Evolutionary conservation across 2,113 vertebrate species (phyloP).

Genomic region (Zonotrichia leucophrys): DNA sequence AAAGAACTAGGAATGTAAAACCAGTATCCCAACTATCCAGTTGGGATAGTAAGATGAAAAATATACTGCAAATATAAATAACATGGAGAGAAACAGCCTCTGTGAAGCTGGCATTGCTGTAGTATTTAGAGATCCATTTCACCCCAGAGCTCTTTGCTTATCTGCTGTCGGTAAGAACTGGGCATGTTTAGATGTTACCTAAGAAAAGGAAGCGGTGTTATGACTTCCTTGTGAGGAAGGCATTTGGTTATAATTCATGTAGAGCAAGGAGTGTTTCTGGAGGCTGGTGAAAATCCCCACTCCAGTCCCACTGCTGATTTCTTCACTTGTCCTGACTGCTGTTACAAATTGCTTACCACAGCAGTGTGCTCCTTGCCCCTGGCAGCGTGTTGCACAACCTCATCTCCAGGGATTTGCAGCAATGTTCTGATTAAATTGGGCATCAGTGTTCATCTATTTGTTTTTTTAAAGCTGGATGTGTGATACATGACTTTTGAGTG

Average conservation of each 20-base stretch:
- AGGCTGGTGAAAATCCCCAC: neutral
- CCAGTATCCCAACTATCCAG: too few species aligned
- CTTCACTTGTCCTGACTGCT: neutral
- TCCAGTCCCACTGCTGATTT: neutral
- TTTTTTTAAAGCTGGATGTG: neutral
- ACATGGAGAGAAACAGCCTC: neutral
- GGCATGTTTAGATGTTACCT: neutral
- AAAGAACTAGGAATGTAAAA: neutral
- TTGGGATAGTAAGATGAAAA: neutral
- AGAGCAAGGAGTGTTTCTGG: neutral
- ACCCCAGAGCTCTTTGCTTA: neutral
- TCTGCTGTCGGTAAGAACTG: neutral
- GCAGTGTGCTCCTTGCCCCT: neutral
- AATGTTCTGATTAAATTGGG: neutral
- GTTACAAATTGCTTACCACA: neutral
- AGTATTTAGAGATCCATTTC: neutral
- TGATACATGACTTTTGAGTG: neutral
- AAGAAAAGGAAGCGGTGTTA: neutral
- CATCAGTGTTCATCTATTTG: neutral
- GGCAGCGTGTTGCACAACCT: neutral
- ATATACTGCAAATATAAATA: neutral
- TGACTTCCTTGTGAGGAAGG: neutral
- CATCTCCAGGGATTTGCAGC: neutral
- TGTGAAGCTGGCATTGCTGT: accelerated
- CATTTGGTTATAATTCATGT: neutral